phyloP scores from a whole-genome alignment of 2,888 invertebrate genomes.

The Geotrupes spiniger region DNA sequence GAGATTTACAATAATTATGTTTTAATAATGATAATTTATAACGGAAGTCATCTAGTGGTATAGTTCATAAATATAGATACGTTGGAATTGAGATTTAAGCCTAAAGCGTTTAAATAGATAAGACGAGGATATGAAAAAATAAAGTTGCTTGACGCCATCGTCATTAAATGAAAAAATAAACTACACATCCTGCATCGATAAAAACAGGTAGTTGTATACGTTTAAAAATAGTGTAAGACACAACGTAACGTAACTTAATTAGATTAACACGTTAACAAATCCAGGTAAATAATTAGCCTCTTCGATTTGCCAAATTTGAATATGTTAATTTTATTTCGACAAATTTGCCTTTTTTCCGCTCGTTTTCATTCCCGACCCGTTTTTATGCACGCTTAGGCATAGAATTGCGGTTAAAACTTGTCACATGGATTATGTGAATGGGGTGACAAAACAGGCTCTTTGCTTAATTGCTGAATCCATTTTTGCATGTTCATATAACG shows the following conservation, averaged over 20 bases:
- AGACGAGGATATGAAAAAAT: neutral
- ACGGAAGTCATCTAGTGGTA: no score
- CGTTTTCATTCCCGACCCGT: neutral
- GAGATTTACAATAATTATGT: no score
- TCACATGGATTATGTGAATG: conserved; percentile 8
- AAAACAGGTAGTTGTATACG: conserved; percentile 6
- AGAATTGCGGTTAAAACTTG: conserved; percentile 1
- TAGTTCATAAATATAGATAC: neutral
- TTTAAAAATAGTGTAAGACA: conserved; percentile 7
- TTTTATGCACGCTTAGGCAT: no score
- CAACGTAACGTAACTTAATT: conserved; percentile 1
- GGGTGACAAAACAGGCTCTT: conserved; percentile 15
- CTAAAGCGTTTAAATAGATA: conserved; percentile 2
- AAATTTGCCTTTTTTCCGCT: neutral
- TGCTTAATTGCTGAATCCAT: conserved; percentile 15
- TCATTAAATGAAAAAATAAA: conserved; percentile 3
- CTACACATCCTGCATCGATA: conserved; percentile 7
- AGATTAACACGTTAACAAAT: neutral
- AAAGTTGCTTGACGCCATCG: conserved; percentile 6
- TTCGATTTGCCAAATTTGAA: neutral
- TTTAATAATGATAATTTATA: no score
- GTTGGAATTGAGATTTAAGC: neutral
- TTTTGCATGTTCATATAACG: conserved; percentile 11
- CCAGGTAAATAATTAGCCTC: neutral
- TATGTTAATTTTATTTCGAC: conserved; percentile 3